These are phyloP conservation scores for Alouatta palliata DNA, from an alignment of 2,113 vertebrate genomes.

Conservation along the genomic window DNA sequence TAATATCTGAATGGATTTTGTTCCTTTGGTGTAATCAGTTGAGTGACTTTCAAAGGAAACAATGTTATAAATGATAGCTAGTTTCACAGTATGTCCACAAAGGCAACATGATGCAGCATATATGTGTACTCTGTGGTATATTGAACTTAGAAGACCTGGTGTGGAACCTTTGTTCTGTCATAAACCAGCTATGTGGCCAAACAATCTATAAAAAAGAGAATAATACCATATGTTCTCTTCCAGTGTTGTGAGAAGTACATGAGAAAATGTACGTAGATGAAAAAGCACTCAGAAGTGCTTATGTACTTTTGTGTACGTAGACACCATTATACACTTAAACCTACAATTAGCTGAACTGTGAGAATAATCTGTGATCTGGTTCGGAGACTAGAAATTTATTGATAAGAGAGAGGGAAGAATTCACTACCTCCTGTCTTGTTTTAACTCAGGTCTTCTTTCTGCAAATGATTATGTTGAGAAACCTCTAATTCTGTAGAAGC, in stretches of 20 bases:
- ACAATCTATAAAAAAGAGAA: neutral
- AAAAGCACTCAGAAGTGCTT: neutral
- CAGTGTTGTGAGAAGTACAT: neutral
- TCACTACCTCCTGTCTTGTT: neutral
- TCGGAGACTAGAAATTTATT: constrained; percentile 35
- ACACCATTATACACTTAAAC: neutral
- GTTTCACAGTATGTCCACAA: neutral
- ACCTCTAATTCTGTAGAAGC: neutral
- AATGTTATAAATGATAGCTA: neutral
- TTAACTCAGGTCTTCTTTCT: neutral
- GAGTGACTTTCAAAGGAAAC: constrained; percentile 19
- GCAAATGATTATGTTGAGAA: neutral
- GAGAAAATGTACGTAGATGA: neutral
- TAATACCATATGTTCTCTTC: neutral
- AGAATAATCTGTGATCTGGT: neutral
- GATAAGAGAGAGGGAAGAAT: neutral
- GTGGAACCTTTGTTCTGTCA: neutral
- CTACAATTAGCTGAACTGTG: neutral
- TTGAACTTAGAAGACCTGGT: neutral
- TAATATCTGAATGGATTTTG: constrained; percentile 21
- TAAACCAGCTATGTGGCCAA: neutral
- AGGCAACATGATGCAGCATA: neutral
- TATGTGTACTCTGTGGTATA: neutral
- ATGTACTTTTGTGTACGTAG: neutral
- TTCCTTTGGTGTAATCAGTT: constrained; percentile 1